A percentile compares a stretch with the other conserved stretches of the same genome.
Evolutionary conservation across 2,113 vertebrate genomes (phyloP).

Genomic region (Hemiprocne comata): DNA sequence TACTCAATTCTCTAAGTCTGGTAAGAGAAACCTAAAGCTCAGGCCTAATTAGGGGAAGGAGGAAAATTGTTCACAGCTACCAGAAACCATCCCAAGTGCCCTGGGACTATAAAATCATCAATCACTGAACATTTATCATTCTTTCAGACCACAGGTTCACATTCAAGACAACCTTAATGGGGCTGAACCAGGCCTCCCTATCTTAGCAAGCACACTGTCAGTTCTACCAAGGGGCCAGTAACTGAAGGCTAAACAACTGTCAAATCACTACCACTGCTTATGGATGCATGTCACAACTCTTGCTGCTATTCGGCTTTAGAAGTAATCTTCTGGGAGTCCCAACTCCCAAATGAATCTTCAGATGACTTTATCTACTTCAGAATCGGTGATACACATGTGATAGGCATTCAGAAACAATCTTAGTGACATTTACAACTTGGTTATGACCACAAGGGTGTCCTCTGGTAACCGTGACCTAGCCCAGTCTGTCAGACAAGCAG

Average conservation of each 20-base stretch:
- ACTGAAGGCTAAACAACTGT: slow-evolving; percentile 77
- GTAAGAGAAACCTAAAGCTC: slow-evolving; percentile 2
- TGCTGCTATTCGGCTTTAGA: slow-evolving; percentile 63
- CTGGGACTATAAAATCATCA: slow-evolving; percentile 80
- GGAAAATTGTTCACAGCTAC: slow-evolving; percentile 26
- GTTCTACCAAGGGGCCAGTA: slow-evolving; percentile 70
- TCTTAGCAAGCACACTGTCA: slow-evolving; percentile 72
- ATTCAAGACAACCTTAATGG: slow-evolving; percentile 75
- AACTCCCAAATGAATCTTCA: slow-evolving; percentile 74
- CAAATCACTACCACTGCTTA: slow-evolving; percentile 68
- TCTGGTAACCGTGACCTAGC: slow-evolving; percentile 74
- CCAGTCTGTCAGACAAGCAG: slow-evolving; percentile 75
- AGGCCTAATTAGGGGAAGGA: slow-evolving; percentile 1
- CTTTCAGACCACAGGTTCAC: slow-evolving; percentile 72
- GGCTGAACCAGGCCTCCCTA: slow-evolving; percentile 66
- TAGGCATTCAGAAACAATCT: slow-evolving; percentile 58
- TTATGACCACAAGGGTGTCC: slow-evolving; percentile 73
- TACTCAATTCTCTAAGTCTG: background rate
- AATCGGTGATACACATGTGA: slow-evolving; percentile 75
- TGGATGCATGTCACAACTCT: slow-evolving; percentile 66
- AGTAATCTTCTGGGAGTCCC: slow-evolving; percentile 56
- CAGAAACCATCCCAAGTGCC: slow-evolving; percentile 56
- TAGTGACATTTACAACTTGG: slow-evolving; percentile 74
- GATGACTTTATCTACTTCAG: slow-evolving; percentile 75
- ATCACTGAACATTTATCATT: slow-evolving; percentile 84